Percentiles rank a stretch among this genome's conserved stretches.
Conservation (phyloP, 2,113 vertebrate genomes). For the Paralichthys olivaceus region DNA sequence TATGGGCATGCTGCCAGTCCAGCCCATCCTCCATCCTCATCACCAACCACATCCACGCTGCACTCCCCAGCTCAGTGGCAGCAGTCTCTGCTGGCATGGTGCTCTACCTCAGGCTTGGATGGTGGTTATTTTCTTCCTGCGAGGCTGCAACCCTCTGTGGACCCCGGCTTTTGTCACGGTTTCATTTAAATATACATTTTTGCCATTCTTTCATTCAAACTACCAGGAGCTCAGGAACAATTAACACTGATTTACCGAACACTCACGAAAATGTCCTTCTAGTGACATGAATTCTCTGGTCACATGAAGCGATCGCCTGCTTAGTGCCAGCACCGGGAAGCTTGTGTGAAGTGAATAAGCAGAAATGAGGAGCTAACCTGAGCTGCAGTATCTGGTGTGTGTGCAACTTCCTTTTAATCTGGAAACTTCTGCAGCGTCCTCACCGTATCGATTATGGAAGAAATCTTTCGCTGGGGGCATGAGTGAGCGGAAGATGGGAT, state of each 20-base stretch:
- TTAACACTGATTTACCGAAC: background rate
- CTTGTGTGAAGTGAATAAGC: background rate
- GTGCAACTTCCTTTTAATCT: background rate
- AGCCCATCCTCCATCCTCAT: constrained; percentile 76
- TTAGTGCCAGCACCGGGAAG: background rate
- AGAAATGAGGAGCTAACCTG: background rate
- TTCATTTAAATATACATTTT: constrained; percentile 8
- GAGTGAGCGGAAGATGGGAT: background rate
- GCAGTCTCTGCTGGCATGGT: constrained; percentile 44
- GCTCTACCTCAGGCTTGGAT: background rate
- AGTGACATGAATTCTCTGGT: background rate
- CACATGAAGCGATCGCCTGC: background rate
- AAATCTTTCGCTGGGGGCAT: no score
- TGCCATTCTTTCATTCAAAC: background rate
- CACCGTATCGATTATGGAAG: no score
- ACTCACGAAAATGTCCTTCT: background rate
- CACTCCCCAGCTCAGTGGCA: constrained; percentile 37
- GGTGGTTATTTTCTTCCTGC: constrained; percentile 10
- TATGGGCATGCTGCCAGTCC: constrained; percentile 69
- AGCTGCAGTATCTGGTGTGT: background rate
- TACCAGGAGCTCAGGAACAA: constrained; percentile 1
- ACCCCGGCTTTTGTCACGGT: constrained; percentile 23
- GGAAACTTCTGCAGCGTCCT: background rate
- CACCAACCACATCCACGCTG: constrained; percentile 51
- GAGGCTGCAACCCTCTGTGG: constrained; percentile 28